phyloP scores from a whole-genome alignment of 1,140 invertebrate genomes.

The Drosophila sturtevanti region DNA sequence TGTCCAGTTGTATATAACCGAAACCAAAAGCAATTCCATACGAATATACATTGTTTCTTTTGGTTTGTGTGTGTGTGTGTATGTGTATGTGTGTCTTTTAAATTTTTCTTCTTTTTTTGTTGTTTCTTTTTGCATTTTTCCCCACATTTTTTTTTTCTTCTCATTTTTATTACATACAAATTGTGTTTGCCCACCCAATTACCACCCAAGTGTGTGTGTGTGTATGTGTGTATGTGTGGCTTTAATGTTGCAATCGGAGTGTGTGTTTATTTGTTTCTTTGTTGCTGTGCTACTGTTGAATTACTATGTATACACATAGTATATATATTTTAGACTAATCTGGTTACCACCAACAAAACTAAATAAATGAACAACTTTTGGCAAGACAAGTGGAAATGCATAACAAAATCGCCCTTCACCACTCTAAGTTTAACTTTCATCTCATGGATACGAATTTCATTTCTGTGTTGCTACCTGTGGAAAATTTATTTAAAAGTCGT shows the following conservation, averaged over 20 bases:
- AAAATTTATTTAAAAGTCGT: background rate
- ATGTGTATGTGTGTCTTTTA: conserved; percentile 27
- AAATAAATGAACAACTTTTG: background rate
- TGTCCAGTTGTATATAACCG: conserved; percentile 2
- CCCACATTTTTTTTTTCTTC: background rate
- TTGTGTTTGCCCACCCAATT: conserved; percentile 61
- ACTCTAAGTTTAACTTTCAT: background rate
- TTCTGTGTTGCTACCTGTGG: background rate
- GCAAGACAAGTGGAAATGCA: background rate
- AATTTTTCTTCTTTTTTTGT: background rate
- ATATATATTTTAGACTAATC: background rate
- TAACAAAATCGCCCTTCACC: background rate
- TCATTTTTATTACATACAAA: background rate
- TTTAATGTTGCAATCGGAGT: background rate
- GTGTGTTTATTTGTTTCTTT: conserved; percentile 34
- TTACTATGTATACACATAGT: background rate
- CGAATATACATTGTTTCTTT: conserved; percentile 40
- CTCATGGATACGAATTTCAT: background rate
- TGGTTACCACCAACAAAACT: background rate
- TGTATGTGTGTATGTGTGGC: too few species aligned
- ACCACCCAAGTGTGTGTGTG: conserved; percentile 36
- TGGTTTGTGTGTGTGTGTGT: conserved; percentile 37
- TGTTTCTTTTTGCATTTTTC: background rate
- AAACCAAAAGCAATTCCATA: conserved; percentile 4
- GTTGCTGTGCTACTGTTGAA: conserved; percentile 14